Conservation (phyloP, 2,113 vertebrate genomes). For the Crypturellus undulatus region DNA sequence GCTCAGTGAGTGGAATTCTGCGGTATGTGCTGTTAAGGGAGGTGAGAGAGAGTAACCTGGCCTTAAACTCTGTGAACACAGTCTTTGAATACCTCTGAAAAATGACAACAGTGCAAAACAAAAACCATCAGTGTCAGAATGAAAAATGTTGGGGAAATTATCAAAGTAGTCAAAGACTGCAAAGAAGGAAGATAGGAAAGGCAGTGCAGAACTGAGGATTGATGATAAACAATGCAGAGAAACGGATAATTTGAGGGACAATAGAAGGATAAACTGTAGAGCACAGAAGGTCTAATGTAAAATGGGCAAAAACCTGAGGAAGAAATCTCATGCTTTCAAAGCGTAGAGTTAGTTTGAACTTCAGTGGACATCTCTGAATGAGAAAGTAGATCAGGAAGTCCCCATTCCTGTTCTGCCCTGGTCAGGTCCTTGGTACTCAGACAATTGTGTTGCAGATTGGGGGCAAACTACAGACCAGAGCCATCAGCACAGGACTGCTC, state of each 20-base stretch:
- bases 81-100: conserved; percentile 5
- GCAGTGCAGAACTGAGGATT: background rate
- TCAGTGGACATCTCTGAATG: background rate
- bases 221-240: background rate
- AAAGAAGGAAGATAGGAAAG: background rate
- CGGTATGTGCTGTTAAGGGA: background rate
- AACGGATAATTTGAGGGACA: background rate
- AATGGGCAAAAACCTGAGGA: background rate
- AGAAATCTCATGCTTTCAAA: background rate
- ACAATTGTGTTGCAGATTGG: background rate
- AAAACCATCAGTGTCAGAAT: background rate
- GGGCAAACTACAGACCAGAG: background rate
- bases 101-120: background rate
- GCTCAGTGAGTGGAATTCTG: background rate
- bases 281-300: background rate
- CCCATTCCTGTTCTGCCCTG: background rate
- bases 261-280: background rate
- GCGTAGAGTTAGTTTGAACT: background rate
- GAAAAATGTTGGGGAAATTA: background rate
- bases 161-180: background rate
- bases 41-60: background rate
- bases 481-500: background rate
- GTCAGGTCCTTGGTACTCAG: background rate
- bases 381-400: background rate
- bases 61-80: background rate